A percentile compares a stretch with the other conserved stretches of the same genome.
phyloP scores from a whole-genome alignment of 2,888 invertebrate species.

The Hyposoter dolosus region DNA sequence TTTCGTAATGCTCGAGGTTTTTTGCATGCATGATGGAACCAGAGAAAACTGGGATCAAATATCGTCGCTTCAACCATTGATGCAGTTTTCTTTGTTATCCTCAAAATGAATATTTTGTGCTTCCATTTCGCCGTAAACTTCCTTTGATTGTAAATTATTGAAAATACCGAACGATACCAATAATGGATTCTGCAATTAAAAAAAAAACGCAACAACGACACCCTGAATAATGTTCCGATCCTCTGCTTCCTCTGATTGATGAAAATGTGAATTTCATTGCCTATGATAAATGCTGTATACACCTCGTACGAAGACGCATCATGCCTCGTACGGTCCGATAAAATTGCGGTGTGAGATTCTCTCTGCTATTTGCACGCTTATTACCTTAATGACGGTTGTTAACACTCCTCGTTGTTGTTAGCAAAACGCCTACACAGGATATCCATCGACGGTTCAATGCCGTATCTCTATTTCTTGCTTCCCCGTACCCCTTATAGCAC shows the following conservation, averaged over 20 bases:
- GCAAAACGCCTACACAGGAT: slow-evolving; percentile 72
- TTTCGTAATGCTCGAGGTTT: neutral
- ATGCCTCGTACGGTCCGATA: neutral
- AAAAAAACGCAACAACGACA: too few relatives aligned
- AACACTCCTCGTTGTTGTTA: slow-evolving; percentile 82
- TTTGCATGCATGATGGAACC: neutral
- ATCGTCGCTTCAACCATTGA: neutral
- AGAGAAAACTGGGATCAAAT: neutral
- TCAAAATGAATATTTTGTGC: too few relatives aligned
- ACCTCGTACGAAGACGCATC: neutral
- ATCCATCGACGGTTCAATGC: slow-evolving; percentile 53
- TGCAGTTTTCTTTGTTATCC: too few relatives aligned
- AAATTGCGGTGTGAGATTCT: neutral
- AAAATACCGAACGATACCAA: too few relatives aligned
- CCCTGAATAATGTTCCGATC: neutral
- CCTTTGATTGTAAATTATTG: too few relatives aligned
- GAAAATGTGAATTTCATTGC: neutral
- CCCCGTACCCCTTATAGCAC: neutral
- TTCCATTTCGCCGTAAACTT: too few relatives aligned
- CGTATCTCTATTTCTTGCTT: slow-evolving; percentile 35
- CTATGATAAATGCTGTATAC: neutral
- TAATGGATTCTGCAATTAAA: too few relatives aligned
- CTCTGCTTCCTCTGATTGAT: neutral
- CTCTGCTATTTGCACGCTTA: slow-evolving; percentile 82
- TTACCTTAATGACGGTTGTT: slow-evolving; percentile 84